phyloP scores from a whole-genome alignment of 2,888 invertebrate genomes.

The Crioceris asparagi region DNA sequence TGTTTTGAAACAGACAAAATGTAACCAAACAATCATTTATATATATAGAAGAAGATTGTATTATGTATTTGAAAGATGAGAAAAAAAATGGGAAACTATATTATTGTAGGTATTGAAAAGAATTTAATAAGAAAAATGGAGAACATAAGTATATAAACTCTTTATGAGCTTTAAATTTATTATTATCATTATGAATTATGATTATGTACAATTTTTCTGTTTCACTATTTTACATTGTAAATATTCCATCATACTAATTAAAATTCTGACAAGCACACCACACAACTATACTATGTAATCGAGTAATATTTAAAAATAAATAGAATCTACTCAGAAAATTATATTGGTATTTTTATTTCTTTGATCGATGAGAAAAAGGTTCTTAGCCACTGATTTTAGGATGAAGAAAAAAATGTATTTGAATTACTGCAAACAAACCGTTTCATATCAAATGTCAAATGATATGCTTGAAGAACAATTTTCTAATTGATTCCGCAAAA shows the following conservation, averaged over 20 bases:
- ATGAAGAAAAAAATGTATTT: too few species aligned
- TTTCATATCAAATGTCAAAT: too few species aligned
- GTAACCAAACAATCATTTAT: conserved; percentile 19
- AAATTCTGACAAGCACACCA: conserved; percentile 40
- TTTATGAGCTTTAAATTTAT: conserved; percentile 35
- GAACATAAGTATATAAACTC: conserved; percentile 25
- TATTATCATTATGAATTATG: too few species aligned
- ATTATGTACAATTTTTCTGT: conserved; percentile 37
- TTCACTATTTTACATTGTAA: conserved; percentile 40
- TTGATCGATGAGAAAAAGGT: too few species aligned
- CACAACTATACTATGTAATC: conserved; percentile 42
- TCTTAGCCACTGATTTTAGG: too few species aligned
- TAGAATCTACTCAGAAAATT: conserved; percentile 39
- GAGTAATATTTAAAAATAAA: conserved; percentile 41
- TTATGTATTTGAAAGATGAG: too few species aligned
- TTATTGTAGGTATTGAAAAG: conserved; percentile 17
- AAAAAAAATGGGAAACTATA: too few species aligned
- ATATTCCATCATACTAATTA: conserved; percentile 41
- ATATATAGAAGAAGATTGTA: too few species aligned
- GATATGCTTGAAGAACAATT: too few species aligned
- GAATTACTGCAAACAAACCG: too few species aligned
- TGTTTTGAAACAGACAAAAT: conserved; percentile 16
- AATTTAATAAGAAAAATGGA: conserved; percentile 15
- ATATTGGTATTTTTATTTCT: too few species aligned
- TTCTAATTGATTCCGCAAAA: too few species aligned